phyloP scores from a whole-genome alignment of 2,113 vertebrate species.

The Ceyx margarethae region DNA sequence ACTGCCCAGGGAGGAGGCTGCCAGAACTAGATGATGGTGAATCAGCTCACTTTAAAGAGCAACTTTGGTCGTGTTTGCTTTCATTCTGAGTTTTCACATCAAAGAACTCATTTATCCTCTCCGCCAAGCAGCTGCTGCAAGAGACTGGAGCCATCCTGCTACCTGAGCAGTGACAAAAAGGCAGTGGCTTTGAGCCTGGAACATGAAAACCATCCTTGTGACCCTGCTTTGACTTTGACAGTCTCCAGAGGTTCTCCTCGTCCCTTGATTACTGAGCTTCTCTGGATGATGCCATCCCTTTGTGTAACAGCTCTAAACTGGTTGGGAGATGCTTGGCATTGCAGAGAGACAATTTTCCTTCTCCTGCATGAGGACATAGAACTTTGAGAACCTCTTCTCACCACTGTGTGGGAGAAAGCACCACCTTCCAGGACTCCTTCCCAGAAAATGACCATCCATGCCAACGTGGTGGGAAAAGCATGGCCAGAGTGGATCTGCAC shows the following conservation, averaged over 20 bases:
- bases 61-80: neutral
- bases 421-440: neutral
- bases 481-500: neutral
- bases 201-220: neutral
- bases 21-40: neutral
- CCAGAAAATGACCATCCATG: rapidly evolving
- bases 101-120: neutral
- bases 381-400: neutral
- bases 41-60: neutral
- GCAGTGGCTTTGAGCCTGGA: neutral
- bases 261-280: neutral
- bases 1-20: neutral
- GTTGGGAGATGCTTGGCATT: neutral
- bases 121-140: neutral
- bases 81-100: slow-evolving; percentile 10
- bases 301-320: neutral
- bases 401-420: rapidly evolving
- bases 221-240: neutral
- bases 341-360: neutral
- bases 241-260: neutral
- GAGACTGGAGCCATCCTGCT: neutral
- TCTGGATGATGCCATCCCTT: neutral
- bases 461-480: rapidly evolving
- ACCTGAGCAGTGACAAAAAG: neutral
- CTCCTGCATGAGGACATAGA: rapidly evolving